Evolutionary conservation across 2,888 invertebrate species (phyloP), one percentile per base, ranked within the genome.

Genomic region (Monochamus alternatus): DNA sequence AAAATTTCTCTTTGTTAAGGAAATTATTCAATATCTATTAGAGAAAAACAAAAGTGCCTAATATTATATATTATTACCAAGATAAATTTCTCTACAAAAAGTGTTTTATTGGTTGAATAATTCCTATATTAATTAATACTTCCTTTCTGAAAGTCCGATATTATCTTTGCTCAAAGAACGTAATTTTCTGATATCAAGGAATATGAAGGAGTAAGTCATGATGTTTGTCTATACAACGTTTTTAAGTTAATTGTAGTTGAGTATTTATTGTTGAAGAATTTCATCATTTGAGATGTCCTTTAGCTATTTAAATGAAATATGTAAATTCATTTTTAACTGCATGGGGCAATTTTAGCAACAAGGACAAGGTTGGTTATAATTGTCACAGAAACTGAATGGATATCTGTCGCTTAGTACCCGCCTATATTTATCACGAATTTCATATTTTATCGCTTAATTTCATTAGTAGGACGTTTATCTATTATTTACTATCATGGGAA

Each of bases 341-440:
- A 69, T 60, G 43, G 12, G 47, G 43, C 30, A 68, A 47, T 58
- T 68, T 30, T 52, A 30, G 22, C 3, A 32, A 47, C 69, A 62
- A 69, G 69, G 69, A 69, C 69, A 22, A 69, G 69, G 59, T 30
- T 62, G 31, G 47, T n/a, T 69, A 69, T 60, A 69, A 59, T 69
- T 43, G 44, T 55, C 47, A 55, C 30, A 22, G 38, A 60, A 38
- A 55, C 38, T 55, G 5, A 4, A 2, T 47, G 22, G 14, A 44
- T 44, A 52, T 51, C 9, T 14, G 12, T 4, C 30, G 10, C 51
- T 5, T 52, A 32, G n/a, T 14, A 44, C n/a, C 31, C 30, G 32
- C 31, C 65, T 31, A 47, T 52, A 43, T 51, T 51, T 66, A 52
- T 60, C 12, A 10, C 5, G 9, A 31, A n/a, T 31, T 31, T 12